Evolutionary conservation across 2,888 invertebrate genomes (phyloP), one percentile per base, ranked within the genome.

Genomic region (Ormyrus rosae): DNA sequence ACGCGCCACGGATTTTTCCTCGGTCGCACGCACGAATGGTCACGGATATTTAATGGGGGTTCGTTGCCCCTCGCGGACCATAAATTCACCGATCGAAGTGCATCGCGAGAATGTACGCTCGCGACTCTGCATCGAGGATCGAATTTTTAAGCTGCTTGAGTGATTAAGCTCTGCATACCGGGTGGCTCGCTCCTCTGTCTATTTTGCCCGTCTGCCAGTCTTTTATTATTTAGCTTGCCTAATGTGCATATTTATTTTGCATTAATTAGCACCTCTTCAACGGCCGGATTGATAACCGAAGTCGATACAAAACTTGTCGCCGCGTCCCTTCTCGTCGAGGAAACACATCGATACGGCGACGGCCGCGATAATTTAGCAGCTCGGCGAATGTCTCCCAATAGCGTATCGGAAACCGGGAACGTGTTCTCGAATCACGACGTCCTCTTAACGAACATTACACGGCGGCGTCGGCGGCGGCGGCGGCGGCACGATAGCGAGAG

Each of bases 21-120:
- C 82, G 83, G 83, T 34, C 34, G 34, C 84, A 86, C 85, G 84
- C 84, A 84, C 85, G 84, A 85, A 83, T 85, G 85, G 83, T 81
- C 85, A 84, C 81, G 80, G 83, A 84, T 34, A 86, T 86, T 86
- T 87, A 85, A 87, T 86, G 86, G 85, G 80, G 85, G 86, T 85
- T 84, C 86, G 84, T 85, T 85, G 86, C 83, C 83, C 85, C 75
- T 13, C 71, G 61, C 51, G 60, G 85, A 58, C 84, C 85, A 86
- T 87, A 88, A 83, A 83, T 80, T 83, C 73, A 53, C 51, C 65
- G 81, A 82, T 72, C 61, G 72, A 76, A 80, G 81, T 63, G 78
- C 69, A 71, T 71, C 53, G 71, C 45, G 5, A 34, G 34, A 34
- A 34, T 34, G 34, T 34, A 4, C 34, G 34, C 34, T 34, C 34